Base-by-base conservation (phyloP, 1,140 invertebrate genomes). In the Drosophila pruinosa region DNA sequence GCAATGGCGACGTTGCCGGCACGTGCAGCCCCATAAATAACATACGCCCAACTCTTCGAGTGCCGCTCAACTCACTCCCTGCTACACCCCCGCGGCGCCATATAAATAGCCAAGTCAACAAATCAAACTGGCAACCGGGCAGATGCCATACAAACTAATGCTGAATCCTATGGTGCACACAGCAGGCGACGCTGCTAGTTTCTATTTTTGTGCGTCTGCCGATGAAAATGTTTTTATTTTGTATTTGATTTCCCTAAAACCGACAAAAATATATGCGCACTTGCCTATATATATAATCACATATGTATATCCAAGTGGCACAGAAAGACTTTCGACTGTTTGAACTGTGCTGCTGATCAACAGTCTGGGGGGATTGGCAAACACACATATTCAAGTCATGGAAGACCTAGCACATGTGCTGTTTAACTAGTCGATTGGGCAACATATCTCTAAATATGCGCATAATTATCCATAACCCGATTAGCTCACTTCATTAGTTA, bases 21-120 rank as follows among this genome's bases (percentile, higher is more conserved):
- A 19, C 69, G 50, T 78, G 62, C 69, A 54, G 48, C 38, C 56
- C 75, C 63, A 73, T 78, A 78, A 78, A 78, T 78, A 78, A 72
- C 72, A 26, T 19, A 17, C 12, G 2, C 14, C 58, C 70, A 71
- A 70, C 59, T 77, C 22, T 59, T 47, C 62, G 73, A 53, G 53
- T 54, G 24, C 15, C 39, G 22, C 34, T 39, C 14, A 19, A 14
- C 15, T 17, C 38, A 12, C 26, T 3, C 14, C 17, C 31, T 34
- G 5, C 57, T 50, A 39, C 50, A 39, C 38, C 26, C 62, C 39
- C 14, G 39, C 5, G 14, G 41, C 24, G 52, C 21, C 72, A 62
- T 58, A 71, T 67, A 82, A 78, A 82, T 82, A 82, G 63, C 43
- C 50, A 14, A 54, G 58, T 12, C 63, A 53, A 68, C 62, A 78